Conservation (phyloP, 2,888 invertebrate species). For the Epicampocera succincta region DNA sequence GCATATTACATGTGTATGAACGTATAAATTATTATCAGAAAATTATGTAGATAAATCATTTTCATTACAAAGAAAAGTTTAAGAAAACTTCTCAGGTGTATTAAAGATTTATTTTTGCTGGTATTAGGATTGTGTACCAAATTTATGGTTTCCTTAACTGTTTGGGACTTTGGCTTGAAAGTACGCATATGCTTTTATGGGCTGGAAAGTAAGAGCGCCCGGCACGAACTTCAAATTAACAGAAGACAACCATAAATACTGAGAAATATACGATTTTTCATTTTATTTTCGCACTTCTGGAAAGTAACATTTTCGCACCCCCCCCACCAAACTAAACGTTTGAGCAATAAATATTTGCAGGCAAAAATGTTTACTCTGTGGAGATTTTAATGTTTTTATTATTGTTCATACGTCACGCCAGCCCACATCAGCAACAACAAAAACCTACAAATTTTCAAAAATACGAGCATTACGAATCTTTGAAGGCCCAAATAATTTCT, state of each 20-base stretch:
- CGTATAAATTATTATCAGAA: too few relatives aligned
- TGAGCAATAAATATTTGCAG: conserved; percentile 45
- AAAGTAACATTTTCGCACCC: neutral
- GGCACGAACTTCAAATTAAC: conserved; percentile 31
- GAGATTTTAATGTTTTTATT: conserved; percentile 38
- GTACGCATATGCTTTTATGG: conserved; percentile 5
- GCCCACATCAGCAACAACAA: neutral
- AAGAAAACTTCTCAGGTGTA: too few relatives aligned
- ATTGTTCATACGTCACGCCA: neutral
- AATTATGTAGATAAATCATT: too few relatives aligned
- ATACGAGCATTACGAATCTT: too few relatives aligned
- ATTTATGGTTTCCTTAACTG: too few relatives aligned
- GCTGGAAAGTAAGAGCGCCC: neutral
- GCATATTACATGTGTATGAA: too few relatives aligned
- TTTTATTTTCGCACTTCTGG: conserved; percentile 8
- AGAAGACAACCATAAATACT: conserved; percentile 26
- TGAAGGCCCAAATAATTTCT: too few relatives aligned
- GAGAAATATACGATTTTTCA: neutral
- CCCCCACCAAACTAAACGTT: conserved; percentile 14
- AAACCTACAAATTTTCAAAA: too few relatives aligned
- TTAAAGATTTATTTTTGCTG: too few relatives aligned
- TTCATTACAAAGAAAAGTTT: too few relatives aligned
- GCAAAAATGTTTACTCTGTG: conserved; percentile 34
- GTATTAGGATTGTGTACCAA: too few relatives aligned
- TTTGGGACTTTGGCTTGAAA: neutral